Evolutionary conservation across 2,113 vertebrate genomes (phyloP).

Genomic region (Pseudolaguvia tuberculata): DNA sequence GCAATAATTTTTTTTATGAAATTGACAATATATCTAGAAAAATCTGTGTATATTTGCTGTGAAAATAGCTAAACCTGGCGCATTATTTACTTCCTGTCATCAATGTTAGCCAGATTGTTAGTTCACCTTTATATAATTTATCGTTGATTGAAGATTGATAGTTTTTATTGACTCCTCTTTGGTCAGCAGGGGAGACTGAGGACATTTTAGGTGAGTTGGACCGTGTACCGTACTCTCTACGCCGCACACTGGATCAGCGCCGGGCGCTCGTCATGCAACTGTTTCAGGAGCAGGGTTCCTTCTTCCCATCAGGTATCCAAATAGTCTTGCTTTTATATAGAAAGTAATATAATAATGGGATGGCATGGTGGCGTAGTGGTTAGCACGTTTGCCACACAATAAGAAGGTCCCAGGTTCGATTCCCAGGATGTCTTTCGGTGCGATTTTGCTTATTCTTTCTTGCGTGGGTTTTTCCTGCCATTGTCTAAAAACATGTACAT

Average conservation of each 20-base stretch:
- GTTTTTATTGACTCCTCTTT: neutral
- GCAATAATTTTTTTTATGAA: neutral
- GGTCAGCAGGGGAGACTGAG: conserved; percentile 71
- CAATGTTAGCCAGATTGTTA: neutral
- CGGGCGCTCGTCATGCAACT: conserved; percentile 90
- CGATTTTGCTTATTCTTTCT: too few species aligned
- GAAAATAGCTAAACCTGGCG: neutral
- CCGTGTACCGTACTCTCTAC: conserved; percentile 80
- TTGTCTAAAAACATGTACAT: too few species aligned
- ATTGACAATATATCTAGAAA: neutral
- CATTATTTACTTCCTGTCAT: neutral
- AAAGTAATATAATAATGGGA: neutral
- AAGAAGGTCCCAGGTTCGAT: too few species aligned
- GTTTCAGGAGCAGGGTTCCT: conserved; percentile 84
- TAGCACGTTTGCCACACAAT: too few species aligned
- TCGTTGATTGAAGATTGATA: too few species aligned
- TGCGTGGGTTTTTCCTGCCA: too few species aligned
- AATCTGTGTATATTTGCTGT: neutral
- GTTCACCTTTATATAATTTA: too few species aligned
- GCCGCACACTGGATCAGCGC: conserved; percentile 85
- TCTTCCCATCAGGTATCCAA: conserved; percentile 81
- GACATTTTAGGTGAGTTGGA: conserved; percentile 81
- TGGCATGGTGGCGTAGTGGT: too few species aligned
- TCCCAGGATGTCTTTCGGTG: too few species aligned
- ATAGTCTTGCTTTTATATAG: neutral